Conservation (phyloP, 2,113 vertebrate species). For the Corynorhinus townsendii region DNA sequence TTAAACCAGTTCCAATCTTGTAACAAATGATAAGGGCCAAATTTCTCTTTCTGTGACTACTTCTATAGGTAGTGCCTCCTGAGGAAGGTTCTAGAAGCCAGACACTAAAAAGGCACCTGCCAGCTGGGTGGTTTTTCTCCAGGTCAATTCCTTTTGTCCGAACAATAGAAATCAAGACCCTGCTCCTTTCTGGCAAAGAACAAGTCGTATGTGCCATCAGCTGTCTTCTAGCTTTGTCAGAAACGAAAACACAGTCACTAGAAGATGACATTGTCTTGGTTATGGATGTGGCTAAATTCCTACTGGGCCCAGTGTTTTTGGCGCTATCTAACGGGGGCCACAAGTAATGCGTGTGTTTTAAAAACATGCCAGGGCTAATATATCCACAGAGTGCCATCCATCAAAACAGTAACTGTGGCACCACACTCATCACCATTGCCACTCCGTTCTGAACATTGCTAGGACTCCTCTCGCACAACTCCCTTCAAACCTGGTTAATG, state of each 20-base stretch:
- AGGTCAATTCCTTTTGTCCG: not conserved
- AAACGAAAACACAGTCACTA: not conserved
- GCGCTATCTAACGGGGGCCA: not conserved
- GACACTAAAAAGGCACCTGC: not conserved
- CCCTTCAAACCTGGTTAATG: conserved; percentile 66
- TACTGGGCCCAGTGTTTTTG: not conserved
- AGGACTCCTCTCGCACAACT: conserved; percentile 32
- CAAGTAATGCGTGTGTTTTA: conserved; percentile 26
- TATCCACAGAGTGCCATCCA: not conserved
- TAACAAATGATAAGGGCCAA: not conserved
- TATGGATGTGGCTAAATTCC: not conserved
- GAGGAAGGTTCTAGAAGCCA: not conserved
- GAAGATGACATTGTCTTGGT: not conserved
- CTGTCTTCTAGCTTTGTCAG: not conserved
- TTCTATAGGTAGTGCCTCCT: not conserved
- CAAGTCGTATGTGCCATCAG: not conserved
- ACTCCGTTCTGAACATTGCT: not conserved
- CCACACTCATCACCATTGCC: not conserved
- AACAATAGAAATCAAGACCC: not conserved
- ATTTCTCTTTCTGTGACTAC: not conserved
- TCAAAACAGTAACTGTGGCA: conserved; percentile 24
- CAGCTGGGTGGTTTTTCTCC: not conserved
- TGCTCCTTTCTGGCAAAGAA: not conserved
- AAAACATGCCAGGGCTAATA: conserved; percentile 38
- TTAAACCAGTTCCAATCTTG: not conserved